These are phyloP conservation scores for Strigamia maritima DNA, from an alignment of 2,888 invertebrate species.

Conservation along the genomic window DNA sequence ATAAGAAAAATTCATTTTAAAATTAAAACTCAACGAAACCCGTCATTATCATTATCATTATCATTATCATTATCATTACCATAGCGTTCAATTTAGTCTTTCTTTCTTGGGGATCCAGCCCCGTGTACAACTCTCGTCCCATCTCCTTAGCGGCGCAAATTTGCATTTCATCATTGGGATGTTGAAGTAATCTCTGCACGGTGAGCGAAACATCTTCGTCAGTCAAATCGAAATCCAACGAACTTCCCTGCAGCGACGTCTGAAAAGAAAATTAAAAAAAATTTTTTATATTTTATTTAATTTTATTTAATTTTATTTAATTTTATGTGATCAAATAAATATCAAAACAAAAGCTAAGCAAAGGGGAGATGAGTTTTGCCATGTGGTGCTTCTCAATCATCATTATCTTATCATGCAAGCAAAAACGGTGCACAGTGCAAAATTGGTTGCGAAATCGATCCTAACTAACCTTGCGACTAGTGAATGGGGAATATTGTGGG, in stretches of 20 bases:
- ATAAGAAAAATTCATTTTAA: not conserved
- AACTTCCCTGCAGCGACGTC: slow-evolving; percentile 48
- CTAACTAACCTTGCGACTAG: slow-evolving; percentile 55
- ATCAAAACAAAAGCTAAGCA: slow-evolving; percentile 42
- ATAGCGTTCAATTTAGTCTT: slow-evolving; percentile 77
- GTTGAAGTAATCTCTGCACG: slow-evolving; percentile 49
- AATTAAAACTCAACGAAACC: no score
- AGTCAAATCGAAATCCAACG: slow-evolving; percentile 44
- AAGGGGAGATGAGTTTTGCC: not conserved
- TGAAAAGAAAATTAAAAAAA: slow-evolving; percentile 41
- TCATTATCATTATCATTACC: no score
- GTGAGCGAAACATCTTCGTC: slow-evolving; percentile 49
- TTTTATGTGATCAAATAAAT: not conserved
- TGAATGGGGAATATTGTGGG: slow-evolving; percentile 51
- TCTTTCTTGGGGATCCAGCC: slow-evolving; percentile 66
- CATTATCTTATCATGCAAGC: not conserved
- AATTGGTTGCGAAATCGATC: not conserved
- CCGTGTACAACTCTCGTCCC: slow-evolving; percentile 74
- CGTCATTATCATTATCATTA: no score
- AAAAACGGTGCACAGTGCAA: not conserved
- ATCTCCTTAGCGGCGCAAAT: slow-evolving; percentile 85
- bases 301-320: no score
- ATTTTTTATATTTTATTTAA: not conserved
- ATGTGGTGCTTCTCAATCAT: not conserved
- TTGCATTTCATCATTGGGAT: slow-evolving; percentile 69